These are phyloP conservation scores for Seriola quinqueradiata DNA, from an alignment of 2,113 vertebrate genomes.

Conservation along the genomic window DNA sequence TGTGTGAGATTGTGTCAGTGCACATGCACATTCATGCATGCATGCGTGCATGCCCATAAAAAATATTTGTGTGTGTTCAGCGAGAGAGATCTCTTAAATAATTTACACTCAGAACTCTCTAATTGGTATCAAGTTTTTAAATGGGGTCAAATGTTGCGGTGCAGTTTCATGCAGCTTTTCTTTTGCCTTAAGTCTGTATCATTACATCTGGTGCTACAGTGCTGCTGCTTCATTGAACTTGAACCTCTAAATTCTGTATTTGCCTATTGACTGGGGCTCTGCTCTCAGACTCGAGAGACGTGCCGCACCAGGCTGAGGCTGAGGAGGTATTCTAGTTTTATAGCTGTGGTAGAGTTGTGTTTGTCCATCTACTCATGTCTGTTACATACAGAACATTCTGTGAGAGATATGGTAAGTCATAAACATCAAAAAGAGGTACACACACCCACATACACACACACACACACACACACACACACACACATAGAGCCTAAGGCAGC, in stretches of 20 bases:
- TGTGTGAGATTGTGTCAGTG: slow-evolving; percentile 34
- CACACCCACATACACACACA: neutral
- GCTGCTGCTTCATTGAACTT: slow-evolving; percentile 58
- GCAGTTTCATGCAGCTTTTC: slow-evolving; percentile 78
- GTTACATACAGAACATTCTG: slow-evolving; percentile 49
- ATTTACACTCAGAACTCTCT: slow-evolving; percentile 86
- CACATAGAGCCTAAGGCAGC: slow-evolving; percentile 50
- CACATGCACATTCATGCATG: slow-evolving; percentile 39
- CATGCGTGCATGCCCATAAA: slow-evolving; percentile 54
- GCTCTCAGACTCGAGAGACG: slow-evolving; percentile 24
- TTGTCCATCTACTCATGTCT: slow-evolving; percentile 38
- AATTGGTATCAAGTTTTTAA: slow-evolving; percentile 90
- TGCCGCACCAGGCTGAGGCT: slow-evolving; percentile 9
- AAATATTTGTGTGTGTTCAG: slow-evolving; percentile 71
- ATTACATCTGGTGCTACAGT: slow-evolving; percentile 54
- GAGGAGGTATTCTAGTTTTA: slow-evolving; percentile 16
- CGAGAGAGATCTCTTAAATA: slow-evolving; percentile 80
- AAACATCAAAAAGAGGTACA: slow-evolving; percentile 56
- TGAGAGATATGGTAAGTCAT: slow-evolving; percentile 46
- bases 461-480: slow-evolving; percentile 41
- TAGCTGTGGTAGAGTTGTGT: slow-evolving; percentile 37
- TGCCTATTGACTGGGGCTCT: slow-evolving; percentile 34
- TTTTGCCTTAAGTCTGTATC: slow-evolving; percentile 68
- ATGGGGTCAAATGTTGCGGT: slow-evolving; percentile 87
- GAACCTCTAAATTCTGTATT: slow-evolving; percentile 53